Evolutionary conservation across 2,888 invertebrate species (phyloP).

Genomic region (Sinhomidia bicolor): DNA sequence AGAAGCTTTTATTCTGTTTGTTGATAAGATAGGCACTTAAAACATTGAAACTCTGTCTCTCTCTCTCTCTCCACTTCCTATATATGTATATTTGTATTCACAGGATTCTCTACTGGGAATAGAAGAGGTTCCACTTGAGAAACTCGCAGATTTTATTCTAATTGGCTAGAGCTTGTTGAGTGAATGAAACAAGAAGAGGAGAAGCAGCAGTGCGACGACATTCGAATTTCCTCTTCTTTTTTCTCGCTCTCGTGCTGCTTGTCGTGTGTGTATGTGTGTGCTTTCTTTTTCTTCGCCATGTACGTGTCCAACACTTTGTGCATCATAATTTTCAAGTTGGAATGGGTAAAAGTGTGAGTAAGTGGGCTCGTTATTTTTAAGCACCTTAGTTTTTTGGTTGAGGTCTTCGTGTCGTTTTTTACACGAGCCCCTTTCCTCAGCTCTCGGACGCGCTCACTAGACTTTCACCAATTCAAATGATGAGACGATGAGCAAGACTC

Average conservation of each 20-base stretch:
- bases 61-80: too few relatives aligned
- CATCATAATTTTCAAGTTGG: conserved; percentile 57
- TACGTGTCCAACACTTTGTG: conserved; percentile 26
- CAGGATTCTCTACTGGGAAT: neutral
- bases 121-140: conserved; percentile 50
- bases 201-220: neutral
- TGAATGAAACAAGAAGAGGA: neutral
- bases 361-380: conserved; percentile 70
- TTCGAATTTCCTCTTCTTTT: neutral
- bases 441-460: neutral
- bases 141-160: conserved; percentile 65
- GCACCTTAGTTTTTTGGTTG: conserved; percentile 61
- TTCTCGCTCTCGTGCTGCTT: neutral
- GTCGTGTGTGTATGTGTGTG: neutral
- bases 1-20: too few relatives aligned
- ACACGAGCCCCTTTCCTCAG: neutral
- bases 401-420: neutral
- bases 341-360: conserved; percentile 68
- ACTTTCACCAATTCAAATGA: too few relatives aligned
- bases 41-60: too few relatives aligned
- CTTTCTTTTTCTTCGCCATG: neutral
- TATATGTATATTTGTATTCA: too few relatives aligned
- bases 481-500: too few relatives aligned
- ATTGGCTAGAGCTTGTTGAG: conserved; percentile 49
- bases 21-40: too few relatives aligned